Base-by-base conservation (phyloP, 2,888 invertebrate species). In the Drosophila mimetica region DNA sequence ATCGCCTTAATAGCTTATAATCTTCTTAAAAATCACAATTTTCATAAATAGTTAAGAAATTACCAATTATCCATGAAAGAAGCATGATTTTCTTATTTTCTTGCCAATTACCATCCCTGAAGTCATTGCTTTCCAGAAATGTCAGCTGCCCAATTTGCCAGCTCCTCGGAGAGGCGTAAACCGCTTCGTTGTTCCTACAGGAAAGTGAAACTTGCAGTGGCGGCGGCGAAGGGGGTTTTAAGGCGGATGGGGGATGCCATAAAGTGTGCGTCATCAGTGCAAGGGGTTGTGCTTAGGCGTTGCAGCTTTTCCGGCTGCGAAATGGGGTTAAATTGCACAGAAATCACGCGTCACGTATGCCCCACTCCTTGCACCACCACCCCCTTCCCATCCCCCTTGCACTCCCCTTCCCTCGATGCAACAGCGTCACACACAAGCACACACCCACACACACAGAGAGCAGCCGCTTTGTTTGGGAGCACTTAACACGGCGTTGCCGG, bases 321-420 rank as follows among this genome's bases (percentile, higher is more conserved):
- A 88, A 85, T 88, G 65, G 88, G 85, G 89, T 89, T 85, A 89
- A 89, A 85, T 85, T 85, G 82, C 75, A 89, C 75, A 89, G 83
- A 89, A 89, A 87, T 75, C 74, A 81, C 76, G 74, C 74, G 65
- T 71, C 75, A 53, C 50, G 53, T 54, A 39, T 34, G 37, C 46
- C 60, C 22, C 34, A 16, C 39, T 18, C 34, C 25, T n/a, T 39
- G 30, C 4, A 1, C 11, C 30, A 8, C 39, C 16, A 11, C 30
- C 11, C 39, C 16, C 28, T 2, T 1, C 11, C 9, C 39, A 9
- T 41, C 14, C 42, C 60, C n/a, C 25, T 48, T 20, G 14, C 30
- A 13, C 16, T 14, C 9, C 48, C n/a, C 14, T n/a, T n/a, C n/a
- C 14, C 16, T 37, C 14, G 20, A 25, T 28, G 44, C 18, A 47